Base-by-base conservation (phyloP, 2,113 vertebrate species). In the Syngnathus floridae region DNA sequence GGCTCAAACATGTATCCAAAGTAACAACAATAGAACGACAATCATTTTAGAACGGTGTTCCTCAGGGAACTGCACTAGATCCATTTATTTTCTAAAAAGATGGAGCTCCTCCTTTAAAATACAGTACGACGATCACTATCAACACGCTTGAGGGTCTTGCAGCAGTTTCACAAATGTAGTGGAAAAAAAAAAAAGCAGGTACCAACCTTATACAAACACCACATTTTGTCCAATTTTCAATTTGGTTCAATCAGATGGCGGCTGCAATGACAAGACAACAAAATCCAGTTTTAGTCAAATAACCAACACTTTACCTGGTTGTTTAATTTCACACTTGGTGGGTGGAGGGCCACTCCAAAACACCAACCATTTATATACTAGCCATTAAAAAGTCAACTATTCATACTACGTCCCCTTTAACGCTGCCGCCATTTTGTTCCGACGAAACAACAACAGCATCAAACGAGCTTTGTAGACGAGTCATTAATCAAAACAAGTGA, bases 401-500 rank as follows among this genome's bases (percentile, higher is more conserved):
- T 51, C 48, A 21, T 49, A n/a, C n/a, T 49, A 21, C 19, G 48
- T 49, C 48, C 48, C 48, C 9, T 49, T 49, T 49, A 49, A 51
- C n/a, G n/a, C n/a, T 7, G 19, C 48, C 21, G 48, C 48, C 48
- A 10, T 51, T 51, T 7, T 51, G n/a, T n/a, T 21, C 48, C 19
- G 10, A 51, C 56, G 62, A 46, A 79, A 72, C 65, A 79, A 69
- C 65, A 84, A 69, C 67, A 43, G 46, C 64, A 75, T 69, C 78
- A 79, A 77, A 67, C 60, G 35, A 80, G 73, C 66, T 64, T 70
- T 36, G 72, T 60, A 54, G 74, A 82, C 76, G 58, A 72, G 57
- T 73, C 76, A 72, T 87, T 88, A 87, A 88, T 88, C 85, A 82
- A 16, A 77, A 78, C 76, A 10, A 10, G 48, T 77, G 75, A 87